A percentile compares a stretch with the other conserved stretches of the same genome.
Conservation (phyloP, 92 coral and sea anemone species). For the Micromussa lordhowensis region DNA sequence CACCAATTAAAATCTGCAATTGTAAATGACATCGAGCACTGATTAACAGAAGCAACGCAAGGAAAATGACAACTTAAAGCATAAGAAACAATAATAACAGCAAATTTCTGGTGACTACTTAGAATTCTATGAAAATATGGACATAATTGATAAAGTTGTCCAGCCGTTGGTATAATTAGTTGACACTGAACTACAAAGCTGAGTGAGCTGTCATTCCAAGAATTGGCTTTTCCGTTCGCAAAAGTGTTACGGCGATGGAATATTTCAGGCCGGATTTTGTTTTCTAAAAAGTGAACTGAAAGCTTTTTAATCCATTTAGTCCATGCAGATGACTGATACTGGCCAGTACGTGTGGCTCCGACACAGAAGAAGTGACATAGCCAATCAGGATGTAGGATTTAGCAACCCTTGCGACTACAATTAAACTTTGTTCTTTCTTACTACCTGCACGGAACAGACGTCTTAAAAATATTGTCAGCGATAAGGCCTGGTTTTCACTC, state of each 20-base stretch:
- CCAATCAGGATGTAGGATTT: too few species aligned
- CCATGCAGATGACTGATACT: background rate
- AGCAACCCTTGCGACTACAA: too few species aligned
- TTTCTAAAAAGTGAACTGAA: background rate
- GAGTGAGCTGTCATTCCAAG: background rate
- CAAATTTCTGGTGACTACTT: background rate
- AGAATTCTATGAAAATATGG: background rate
- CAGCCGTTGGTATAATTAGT: background rate
- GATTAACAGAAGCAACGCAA: background rate
- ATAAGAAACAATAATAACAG: background rate
- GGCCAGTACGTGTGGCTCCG: too few species aligned
- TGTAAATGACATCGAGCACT: background rate
- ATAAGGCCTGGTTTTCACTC: too few species aligned
- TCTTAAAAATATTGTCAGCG: too few species aligned
- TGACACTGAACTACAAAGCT: background rate
- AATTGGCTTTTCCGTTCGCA: background rate
- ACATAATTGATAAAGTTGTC: background rate
- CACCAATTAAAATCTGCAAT: conserved; percentile 63
- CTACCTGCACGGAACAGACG: too few species aligned
- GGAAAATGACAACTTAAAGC: background rate
- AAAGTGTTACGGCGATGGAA: too few species aligned
- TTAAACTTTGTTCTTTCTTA: too few species aligned
- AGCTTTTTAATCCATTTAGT: background rate
- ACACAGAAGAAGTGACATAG: too few species aligned
- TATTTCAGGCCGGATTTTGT: background rate